Conservation (phyloP, 2,888 invertebrate species). For the Diarsia dahlii region DNA sequence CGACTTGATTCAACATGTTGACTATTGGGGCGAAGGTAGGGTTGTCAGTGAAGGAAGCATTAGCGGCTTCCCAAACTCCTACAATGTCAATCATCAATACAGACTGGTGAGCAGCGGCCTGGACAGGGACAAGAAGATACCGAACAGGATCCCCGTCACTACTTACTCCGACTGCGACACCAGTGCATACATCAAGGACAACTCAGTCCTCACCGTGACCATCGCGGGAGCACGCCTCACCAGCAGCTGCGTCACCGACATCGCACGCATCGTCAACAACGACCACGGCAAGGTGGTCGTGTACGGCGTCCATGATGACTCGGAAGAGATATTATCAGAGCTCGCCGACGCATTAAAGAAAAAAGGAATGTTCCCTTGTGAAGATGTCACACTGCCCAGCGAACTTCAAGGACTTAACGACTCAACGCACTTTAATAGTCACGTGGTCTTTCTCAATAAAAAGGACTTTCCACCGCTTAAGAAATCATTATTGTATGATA, state of each 20-base stretch:
- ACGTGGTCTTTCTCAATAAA: constrained; percentile 64
- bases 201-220: constrained; percentile 71
- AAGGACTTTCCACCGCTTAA: constrained; percentile 40
- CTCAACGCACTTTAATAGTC: constrained; percentile 63
- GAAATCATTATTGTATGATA: constrained; percentile 56
- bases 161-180: constrained; percentile 54
- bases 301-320: constrained; percentile 25
- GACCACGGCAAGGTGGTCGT: constrained; percentile 68
- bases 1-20: constrained; percentile 67
- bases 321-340: not conserved
- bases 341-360: not conserved
- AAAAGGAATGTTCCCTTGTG: not conserved
- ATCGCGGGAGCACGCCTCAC: constrained; percentile 69
- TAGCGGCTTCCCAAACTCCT: constrained; percentile 69
- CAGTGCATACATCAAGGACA: constrained; percentile 69
- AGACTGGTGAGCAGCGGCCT: constrained; percentile 71
- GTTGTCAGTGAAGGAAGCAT: not conserved
- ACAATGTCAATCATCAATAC: constrained; percentile 70
- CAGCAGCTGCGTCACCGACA: constrained; percentile 68
- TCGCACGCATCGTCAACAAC: constrained; percentile 70
- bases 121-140: constrained; percentile 53
- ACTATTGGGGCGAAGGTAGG: constrained; percentile 77
- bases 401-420: constrained; percentile 47
- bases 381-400: constrained; percentile 48
- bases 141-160: not conserved